phyloP scores from a whole-genome alignment of 2,888 invertebrate genomes.

The Rambutsinella grinnellia region DNA sequence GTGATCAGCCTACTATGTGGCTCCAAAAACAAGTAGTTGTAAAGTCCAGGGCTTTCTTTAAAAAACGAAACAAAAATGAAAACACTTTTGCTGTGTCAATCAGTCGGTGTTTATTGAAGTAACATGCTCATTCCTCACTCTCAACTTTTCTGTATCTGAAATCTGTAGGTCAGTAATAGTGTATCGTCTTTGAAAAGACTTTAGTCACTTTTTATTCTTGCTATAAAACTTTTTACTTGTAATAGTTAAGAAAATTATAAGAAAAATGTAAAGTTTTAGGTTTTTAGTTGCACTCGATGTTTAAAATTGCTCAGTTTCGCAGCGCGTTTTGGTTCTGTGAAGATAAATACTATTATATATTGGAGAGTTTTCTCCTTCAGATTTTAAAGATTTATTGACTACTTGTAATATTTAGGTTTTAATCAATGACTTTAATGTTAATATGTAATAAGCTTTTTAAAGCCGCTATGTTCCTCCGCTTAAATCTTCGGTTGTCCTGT shows the following conservation, averaged over 20 bases:
- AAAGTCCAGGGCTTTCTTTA: conserved; percentile 54
- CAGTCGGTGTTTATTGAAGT: conserved; percentile 13
- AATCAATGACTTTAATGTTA: too few species aligned
- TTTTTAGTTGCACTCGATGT: neutral
- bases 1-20: conserved; percentile 36
- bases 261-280: neutral
- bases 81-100: conserved; percentile 16
- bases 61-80: conserved; percentile 21
- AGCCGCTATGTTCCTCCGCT: too few species aligned
- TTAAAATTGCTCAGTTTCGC: neutral
- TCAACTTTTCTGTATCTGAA: conserved; percentile 19
- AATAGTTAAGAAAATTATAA: neutral
- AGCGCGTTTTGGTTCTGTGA: neutral
- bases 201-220: neutral
- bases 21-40: conserved; percentile 50
- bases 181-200: neutral
- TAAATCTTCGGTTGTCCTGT: too few species aligned
- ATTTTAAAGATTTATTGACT: too few species aligned
- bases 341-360: too few species aligned
- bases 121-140: conserved; percentile 49
- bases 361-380: too few species aligned
- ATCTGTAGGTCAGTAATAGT: conserved; percentile 11
- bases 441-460: too few species aligned
- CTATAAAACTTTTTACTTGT: neutral
- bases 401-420: too few species aligned